Conservation (phyloP, 2,888 invertebrate species). For the Lepeophtheirus nordmannii region DNA sequence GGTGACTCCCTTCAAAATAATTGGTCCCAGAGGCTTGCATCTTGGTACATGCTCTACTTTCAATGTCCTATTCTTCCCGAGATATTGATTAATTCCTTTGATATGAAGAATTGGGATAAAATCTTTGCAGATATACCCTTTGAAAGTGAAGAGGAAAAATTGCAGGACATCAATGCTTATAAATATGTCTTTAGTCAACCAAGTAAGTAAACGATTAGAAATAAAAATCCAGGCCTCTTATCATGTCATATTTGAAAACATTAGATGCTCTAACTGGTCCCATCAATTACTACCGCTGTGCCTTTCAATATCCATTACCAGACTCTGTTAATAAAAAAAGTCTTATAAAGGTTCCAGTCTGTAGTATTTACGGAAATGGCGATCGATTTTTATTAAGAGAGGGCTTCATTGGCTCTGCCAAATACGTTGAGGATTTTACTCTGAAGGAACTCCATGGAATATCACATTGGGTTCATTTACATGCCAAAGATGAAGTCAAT, state of each 20-base stretch:
- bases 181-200: slow-evolving; percentile 44
- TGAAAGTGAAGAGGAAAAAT: slow-evolving; percentile 34
- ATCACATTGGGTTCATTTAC: slow-evolving; percentile 3
- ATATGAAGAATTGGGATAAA: slow-evolving; percentile 31
- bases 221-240: not conserved
- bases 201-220: slow-evolving; percentile 34
- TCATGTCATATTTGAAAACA: no score
- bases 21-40: slow-evolving; percentile 37
- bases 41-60: slow-evolving; percentile 46
- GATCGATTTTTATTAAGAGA: slow-evolving; percentile 10
- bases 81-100: slow-evolving; percentile 33
- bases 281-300: slow-evolving; percentile 42
- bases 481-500: slow-evolving; percentile 4
- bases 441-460: slow-evolving; percentile 1
- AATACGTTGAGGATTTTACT: slow-evolving; percentile 12
- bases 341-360: slow-evolving; percentile 18
- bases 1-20: slow-evolving; percentile 35
- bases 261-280: slow-evolving; percentile 42
- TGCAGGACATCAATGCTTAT: slow-evolving; percentile 39
- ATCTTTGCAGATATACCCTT: slow-evolving; percentile 28
- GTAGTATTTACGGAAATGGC: slow-evolving; percentile 13
- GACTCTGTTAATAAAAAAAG: not conserved
- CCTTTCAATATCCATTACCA: not conserved
- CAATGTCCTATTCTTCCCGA: slow-evolving; percentile 44
- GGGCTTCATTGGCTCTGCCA: not conserved